Percentiles rank a stretch among this genome's conserved stretches.
These are phyloP conservation scores for Helogale parvula DNA, from an alignment of 2,113 vertebrate genomes.

Conservation along the genomic window DNA sequence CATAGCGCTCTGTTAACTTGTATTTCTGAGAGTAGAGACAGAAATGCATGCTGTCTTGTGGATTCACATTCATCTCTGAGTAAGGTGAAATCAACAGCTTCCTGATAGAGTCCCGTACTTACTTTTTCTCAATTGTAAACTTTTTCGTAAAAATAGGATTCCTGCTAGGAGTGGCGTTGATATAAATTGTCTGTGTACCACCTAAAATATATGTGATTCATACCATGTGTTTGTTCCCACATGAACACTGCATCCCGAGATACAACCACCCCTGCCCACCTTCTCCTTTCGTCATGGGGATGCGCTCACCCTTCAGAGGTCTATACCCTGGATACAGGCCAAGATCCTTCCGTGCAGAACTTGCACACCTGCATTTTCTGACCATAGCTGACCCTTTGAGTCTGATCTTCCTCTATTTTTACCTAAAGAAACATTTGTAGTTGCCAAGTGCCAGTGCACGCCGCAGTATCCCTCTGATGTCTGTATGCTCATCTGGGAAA, in stretches of 20 bases:
- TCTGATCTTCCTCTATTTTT: background rate
- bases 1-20: background rate
- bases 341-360: background rate
- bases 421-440: background rate
- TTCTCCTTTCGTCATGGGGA: background rate
- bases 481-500: background rate
- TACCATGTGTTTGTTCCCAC: constrained; percentile 59
- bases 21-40: background rate
- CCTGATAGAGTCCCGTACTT: background rate
- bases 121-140: constrained; percentile 61
- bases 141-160: constrained; percentile 58
- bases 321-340: background rate
- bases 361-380: background rate
- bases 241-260: constrained; percentile 18
- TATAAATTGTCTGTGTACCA: constrained; percentile 55
- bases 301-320: constrained; percentile 20
- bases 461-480: no score
- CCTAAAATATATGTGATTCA: constrained; percentile 63
- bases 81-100: background rate
- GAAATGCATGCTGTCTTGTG: background rate
- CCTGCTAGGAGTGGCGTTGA: constrained; percentile 31
- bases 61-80: background rate
- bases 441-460: background rate
- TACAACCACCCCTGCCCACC: constrained; percentile 33
- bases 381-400: background rate